Evolutionary conservation across 2,797 vertebrate species (phyloP), one percentile per base, ranked within the genome.

Genomic region (Rhinophrynus dorsalis): DNA sequence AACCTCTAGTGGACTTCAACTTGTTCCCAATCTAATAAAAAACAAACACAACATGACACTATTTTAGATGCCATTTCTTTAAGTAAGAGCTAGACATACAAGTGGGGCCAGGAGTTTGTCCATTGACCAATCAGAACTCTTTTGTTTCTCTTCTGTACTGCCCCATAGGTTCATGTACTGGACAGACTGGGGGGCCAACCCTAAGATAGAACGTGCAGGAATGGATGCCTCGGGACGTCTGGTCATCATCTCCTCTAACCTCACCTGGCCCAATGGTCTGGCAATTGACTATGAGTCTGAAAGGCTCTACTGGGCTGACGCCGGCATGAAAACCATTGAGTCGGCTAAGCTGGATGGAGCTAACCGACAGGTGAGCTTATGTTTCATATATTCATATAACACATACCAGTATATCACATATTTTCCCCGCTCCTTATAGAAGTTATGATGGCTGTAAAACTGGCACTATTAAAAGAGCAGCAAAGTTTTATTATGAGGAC

Each of bases 151-250:
- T 40, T 1, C 6, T 38, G 6, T 45, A 23, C 13, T 9, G 1
- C 17, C 21, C 12, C 54, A 45, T 74, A 99, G 97, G 68, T 95
- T 94, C 84, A 98, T 99, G 97, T 98, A 99, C 78, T 99, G 97
- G 97, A 99, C 97, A 1, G 97, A 99, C 80, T 99, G 97, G 97
- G 97, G 97, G 1, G 93, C 94, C n/a, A 98, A 88, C 76, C 96
- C 97, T 1, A 99, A 99, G 82, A 99, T 99, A 7, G 97, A 99
- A 72, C 89, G 96, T 13, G 95, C 97, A 0, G 96, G 96, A 62
- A 98, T 99, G 97, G 97, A 99, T 18, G 94, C 96, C 5, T 98
- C 96, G 0, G 86, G 81, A 35, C 94, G 97, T n/a, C 79, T 90
- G 1, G 95, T 98, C 76, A 97, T 99, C 78, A 95, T 99, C 84